Base-by-base conservation (phyloP, 2,888 invertebrate species). In the Pristionchus mayeri region DNA sequence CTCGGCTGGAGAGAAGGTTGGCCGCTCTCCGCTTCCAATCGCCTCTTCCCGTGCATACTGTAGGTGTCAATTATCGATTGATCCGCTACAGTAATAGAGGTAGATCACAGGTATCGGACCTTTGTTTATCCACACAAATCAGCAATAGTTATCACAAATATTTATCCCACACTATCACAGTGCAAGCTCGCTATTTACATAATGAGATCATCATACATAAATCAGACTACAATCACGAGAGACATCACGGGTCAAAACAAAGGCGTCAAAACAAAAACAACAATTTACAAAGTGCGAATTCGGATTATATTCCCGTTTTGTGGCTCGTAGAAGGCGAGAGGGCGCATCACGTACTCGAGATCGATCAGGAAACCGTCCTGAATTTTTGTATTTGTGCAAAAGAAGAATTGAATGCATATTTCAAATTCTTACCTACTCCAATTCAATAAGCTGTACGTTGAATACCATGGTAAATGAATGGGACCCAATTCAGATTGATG, bases 261-360 rank as follows among this genome's bases (percentile, higher is more conserved):
- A n/a, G n/a, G n/a, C n/a, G 34, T 2, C 34, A 63, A 1, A 21
- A 18, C 4, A 40, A 37, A 71, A 71, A n/a, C 71, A n/a, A 71
- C 24, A 71, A 71, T 71, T 40, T 71, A 71, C 7, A 44, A 7
- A 30, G 44, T 40, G 11, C 30, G 40, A 71, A 84, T 54, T 21
- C 87, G 76, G 75, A 89, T 85, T 54, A 85, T 40, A 84, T 88
- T 88, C 0, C 81, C 71, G 44, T 87, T 83, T 84, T 88, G 88
- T 11, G 89, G 88, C 16, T 88, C 87, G 81, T 89, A 89, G 44
- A 87, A 86, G 13, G 86, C 85, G 27, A 89, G 84, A 24, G 84
- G 86, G n/a, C 88, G 80, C 24, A 87, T 44, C 1, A 87, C 86
- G 83, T 89, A 87, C 27, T 88, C 88, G 78, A 89, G 78, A 34